A percentile compares a stretch with the other conserved stretches of the same genome.
Evolutionary conservation across 2,888 invertebrate species (phyloP).

Genomic region (Phengaris alcon): DNA sequence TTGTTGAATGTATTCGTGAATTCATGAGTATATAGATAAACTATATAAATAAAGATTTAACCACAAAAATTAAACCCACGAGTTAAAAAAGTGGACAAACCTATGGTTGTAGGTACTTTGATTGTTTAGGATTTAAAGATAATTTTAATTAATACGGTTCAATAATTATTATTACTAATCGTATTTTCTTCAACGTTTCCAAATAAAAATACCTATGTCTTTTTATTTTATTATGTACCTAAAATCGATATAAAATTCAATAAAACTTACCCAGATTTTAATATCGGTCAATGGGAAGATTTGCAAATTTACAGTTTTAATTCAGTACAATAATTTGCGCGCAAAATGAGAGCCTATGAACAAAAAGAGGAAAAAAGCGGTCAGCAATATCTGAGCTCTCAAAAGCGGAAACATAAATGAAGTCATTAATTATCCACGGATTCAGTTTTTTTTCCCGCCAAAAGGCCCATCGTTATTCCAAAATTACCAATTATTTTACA

Average conservation of each 20-base stretch:
- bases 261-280: constrained; percentile 37
- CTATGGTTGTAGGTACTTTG: too few species aligned
- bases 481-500: constrained; percentile 32
- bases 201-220: too few species aligned
- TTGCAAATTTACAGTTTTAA: constrained; percentile 60
- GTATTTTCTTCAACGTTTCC: too few species aligned
- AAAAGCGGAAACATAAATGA: constrained; percentile 79
- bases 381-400: constrained; percentile 73
- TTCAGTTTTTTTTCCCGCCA: constrained; percentile 64
- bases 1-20: background rate
- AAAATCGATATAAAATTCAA: constrained; percentile 31
- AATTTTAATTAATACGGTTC: too few species aligned
- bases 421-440: constrained; percentile 77
- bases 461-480: constrained; percentile 35
- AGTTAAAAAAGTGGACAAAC: too few species aligned
- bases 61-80: too few species aligned
- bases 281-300: constrained; percentile 45
- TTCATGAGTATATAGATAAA: background rate
- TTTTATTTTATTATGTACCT: too few species aligned
- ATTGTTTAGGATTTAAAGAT: too few species aligned
- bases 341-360: constrained; percentile 57
- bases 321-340: constrained; percentile 68
- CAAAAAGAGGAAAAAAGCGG: constrained; percentile 47
- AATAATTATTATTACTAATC: too few species aligned
- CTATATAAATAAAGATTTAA: background rate